These are phyloP conservation scores for Ichneumon xanthorius DNA, from an alignment of 2,888 invertebrate genomes.

Conservation along the genomic window DNA sequence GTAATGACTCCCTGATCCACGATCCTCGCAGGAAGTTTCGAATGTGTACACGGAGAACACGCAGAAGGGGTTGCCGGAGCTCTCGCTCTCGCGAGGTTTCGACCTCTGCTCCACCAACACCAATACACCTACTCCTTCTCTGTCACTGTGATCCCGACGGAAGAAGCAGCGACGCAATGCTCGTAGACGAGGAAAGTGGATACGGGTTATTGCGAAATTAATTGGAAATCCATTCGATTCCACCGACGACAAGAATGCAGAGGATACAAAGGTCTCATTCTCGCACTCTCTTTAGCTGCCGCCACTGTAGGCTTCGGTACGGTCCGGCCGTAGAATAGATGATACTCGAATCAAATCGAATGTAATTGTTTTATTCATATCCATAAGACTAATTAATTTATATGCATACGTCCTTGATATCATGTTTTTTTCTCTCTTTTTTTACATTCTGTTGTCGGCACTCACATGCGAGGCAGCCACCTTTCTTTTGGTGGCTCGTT, in stretches of 20 bases:
- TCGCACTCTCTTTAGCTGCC: background rate
- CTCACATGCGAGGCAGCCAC: no score
- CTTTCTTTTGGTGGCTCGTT: no score
- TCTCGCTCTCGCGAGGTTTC: conserved; percentile 44
- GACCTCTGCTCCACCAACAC: conserved; percentile 47
- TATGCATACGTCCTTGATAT: background rate
- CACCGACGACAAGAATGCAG: conserved; percentile 36
- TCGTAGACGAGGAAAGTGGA: conserved; percentile 23
- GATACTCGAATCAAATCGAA: conserved; percentile 56
- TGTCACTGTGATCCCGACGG: conserved; percentile 45
- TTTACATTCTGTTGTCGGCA: no score
- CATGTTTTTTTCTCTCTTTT: no score
- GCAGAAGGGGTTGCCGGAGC: background rate
- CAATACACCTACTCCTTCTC: conserved; percentile 20
- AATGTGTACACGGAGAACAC: conserved; percentile 30
- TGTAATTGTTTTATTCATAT: conserved; percentile 1
- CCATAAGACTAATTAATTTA: background rate
- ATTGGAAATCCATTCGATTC: conserved; percentile 65
- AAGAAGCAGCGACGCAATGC: conserved; percentile 36
- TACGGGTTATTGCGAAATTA: conserved; percentile 63
- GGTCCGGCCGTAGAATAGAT: background rate
- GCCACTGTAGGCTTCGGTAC: background rate
- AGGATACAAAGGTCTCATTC: conserved; percentile 22
- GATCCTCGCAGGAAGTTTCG: conserved; percentile 24
- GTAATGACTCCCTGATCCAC: background rate